phyloP scores from a whole-genome alignment of 2,797 vertebrate genomes.

The Champsocephalus gunnari region DNA sequence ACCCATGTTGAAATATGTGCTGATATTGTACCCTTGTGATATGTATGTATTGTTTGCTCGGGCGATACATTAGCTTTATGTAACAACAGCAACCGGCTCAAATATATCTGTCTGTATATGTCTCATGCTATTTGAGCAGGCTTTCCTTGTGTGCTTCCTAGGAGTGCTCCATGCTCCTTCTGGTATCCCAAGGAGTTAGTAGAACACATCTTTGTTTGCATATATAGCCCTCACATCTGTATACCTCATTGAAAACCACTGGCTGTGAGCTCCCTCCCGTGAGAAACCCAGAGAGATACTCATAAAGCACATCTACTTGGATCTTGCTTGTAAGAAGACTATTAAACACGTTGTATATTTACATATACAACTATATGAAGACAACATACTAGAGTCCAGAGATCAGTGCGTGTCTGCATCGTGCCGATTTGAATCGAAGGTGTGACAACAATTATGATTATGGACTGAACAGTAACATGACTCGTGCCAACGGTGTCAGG shows the following conservation, averaged over 20 bases:
- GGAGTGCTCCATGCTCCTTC: background rate
- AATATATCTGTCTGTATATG: no score
- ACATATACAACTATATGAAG: background rate
- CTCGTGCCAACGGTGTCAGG: slow-evolving; percentile 31
- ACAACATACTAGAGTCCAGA: background rate
- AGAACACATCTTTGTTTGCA: background rate
- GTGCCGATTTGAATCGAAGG: slow-evolving; percentile 16
- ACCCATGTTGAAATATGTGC: background rate
- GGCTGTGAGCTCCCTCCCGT: background rate
- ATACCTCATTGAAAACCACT: slow-evolving; percentile 3
- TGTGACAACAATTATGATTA: slow-evolving; percentile 48
- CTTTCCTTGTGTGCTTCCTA: no score
- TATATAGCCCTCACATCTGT: slow-evolving; percentile 5
- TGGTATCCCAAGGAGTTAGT: background rate
- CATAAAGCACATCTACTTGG: background rate
- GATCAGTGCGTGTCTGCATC: background rate
- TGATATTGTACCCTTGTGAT: background rate
- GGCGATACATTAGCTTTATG: background rate
- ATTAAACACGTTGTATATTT: background rate
- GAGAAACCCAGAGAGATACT: background rate
- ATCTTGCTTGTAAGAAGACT: background rate
- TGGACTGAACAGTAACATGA: slow-evolving; percentile 27
- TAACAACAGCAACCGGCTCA: no score
- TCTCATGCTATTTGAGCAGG: no score
- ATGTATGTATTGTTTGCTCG: background rate